phyloP scores from a whole-genome alignment of 2,888 invertebrate species.

The Caenorhabditis doughertyi region DNA sequence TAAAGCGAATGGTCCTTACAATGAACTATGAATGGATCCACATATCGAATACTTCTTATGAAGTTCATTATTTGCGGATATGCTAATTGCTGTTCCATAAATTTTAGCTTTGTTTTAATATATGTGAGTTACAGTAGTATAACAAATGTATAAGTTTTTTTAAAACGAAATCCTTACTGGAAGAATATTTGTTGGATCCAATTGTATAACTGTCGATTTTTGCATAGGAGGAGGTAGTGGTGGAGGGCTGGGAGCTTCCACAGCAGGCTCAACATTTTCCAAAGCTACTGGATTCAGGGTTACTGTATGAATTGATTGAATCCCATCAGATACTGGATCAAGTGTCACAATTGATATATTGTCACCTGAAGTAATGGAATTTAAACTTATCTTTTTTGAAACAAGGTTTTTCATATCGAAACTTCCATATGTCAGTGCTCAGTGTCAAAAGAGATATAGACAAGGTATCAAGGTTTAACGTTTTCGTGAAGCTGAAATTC shows the following conservation, averaged over 20 bases:
- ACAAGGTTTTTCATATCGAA: background rate
- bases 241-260: constrained; percentile 29
- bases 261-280: constrained; percentile 8
- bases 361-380: constrained; percentile 54
- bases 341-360: constrained; percentile 58
- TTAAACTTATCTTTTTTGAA: background rate
- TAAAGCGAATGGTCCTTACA: too few relatives aligned
- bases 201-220: constrained; percentile 19
- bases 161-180: constrained; percentile 6
- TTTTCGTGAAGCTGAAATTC: too few relatives aligned
- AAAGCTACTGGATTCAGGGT: constrained; percentile 23
- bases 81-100: too few relatives aligned
- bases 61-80: too few relatives aligned
- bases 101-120: too few relatives aligned
- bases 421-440: background rate
- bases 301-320: constrained; percentile 19
- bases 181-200: constrained; percentile 31
- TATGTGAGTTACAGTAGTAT: too few relatives aligned
- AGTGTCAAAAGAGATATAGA: too few relatives aligned
- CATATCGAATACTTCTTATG: too few relatives aligned
- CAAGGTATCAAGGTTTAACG: too few relatives aligned
- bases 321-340: constrained; percentile 35
- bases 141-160: too few relatives aligned
- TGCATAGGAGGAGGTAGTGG: constrained; percentile 51
- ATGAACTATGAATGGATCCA: too few relatives aligned